A percentile compares a stretch with the other conserved stretches of the same genome.
These are phyloP conservation scores for Cryptocephalus moraei DNA, from an alignment of 2,888 invertebrate genomes.

Conservation along the genomic window DNA sequence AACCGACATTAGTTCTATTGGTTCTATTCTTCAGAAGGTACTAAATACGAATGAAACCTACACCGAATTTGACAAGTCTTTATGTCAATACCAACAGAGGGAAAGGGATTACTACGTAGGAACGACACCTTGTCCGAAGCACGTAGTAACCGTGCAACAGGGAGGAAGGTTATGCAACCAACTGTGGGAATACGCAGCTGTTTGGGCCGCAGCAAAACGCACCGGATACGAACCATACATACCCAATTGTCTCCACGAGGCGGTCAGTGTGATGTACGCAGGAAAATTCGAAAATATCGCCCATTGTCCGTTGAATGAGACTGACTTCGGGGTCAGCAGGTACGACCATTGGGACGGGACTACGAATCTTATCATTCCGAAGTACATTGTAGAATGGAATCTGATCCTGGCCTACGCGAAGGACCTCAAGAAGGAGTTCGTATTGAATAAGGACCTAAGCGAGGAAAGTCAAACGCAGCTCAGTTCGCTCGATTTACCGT, in stretches of 20 bases:
- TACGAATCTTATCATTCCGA: constrained; percentile 46
- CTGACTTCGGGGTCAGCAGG: constrained; percentile 40
- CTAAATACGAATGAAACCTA: constrained; percentile 26
- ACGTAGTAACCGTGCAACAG: constrained; percentile 40
- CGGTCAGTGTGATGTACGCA: constrained; percentile 45
- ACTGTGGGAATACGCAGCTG: constrained; percentile 44
- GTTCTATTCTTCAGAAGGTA: no score
- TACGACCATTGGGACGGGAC: constrained; percentile 46
- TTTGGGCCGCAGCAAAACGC: constrained; percentile 40
- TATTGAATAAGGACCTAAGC: constrained; percentile 40
- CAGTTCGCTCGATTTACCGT: constrained; percentile 6
- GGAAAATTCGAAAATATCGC: constrained; percentile 46
- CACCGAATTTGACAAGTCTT: constrained; percentile 44
- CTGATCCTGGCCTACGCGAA: constrained; percentile 45
- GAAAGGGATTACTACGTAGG: constrained; percentile 22
- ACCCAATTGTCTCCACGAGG: constrained; percentile 42
- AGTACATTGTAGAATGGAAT: constrained; percentile 44
- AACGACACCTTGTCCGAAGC: constrained; percentile 36
- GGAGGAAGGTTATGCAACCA: constrained; percentile 36
- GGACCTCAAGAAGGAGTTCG: constrained; percentile 46
- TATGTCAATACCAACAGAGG: constrained; percentile 41
- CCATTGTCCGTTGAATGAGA: constrained; percentile 41
- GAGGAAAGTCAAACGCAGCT: constrained; percentile 36
- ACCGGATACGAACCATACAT: constrained; percentile 42
- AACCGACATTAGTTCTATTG: no score